Conservation (phyloP, 2,797 vertebrate genomes). For the Bufotes viridis region DNA sequence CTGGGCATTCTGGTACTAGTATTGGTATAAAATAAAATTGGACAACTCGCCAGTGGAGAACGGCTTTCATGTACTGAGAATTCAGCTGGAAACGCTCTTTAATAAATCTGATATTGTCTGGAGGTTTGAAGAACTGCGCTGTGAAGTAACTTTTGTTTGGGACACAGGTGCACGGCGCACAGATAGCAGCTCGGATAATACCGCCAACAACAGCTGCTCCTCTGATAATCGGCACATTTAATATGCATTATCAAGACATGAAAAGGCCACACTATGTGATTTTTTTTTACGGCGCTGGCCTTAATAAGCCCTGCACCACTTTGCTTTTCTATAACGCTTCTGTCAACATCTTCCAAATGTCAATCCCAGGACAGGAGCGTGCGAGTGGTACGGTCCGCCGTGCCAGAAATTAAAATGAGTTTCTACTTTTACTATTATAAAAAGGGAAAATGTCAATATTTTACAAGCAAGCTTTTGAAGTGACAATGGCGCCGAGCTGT, state of each 20-base stretch:
- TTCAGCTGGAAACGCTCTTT: neutral
- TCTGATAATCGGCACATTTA: slow-evolving; percentile 19
- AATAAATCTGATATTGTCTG: neutral
- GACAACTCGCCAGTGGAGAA: neutral
- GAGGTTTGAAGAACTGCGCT: neutral
- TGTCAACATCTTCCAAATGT: slow-evolving; percentile 52
- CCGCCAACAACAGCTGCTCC: neutral
- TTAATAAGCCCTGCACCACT: neutral
- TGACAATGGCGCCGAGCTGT: slow-evolving; percentile 49
- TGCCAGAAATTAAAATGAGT: slow-evolving; percentile 52
- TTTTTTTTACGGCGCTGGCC: neutral
- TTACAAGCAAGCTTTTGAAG: slow-evolving; percentile 49
- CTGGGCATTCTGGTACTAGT: neutral
- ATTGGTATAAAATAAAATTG: neutral
- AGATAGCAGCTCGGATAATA: neutral
- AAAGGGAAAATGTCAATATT: slow-evolving; percentile 17
- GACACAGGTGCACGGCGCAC: neutral
- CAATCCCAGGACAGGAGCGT: slow-evolving; percentile 32
- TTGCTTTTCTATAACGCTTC: neutral
- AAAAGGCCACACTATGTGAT: neutral
- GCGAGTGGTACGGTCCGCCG: neutral
- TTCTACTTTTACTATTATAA: slow-evolving; percentile 39
- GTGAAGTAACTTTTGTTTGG: neutral
- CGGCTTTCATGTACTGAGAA: neutral
- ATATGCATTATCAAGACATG: slow-evolving; percentile 14